Conservation (phyloP, 1,140 invertebrate species). For the Chymomyza costata region DNA sequence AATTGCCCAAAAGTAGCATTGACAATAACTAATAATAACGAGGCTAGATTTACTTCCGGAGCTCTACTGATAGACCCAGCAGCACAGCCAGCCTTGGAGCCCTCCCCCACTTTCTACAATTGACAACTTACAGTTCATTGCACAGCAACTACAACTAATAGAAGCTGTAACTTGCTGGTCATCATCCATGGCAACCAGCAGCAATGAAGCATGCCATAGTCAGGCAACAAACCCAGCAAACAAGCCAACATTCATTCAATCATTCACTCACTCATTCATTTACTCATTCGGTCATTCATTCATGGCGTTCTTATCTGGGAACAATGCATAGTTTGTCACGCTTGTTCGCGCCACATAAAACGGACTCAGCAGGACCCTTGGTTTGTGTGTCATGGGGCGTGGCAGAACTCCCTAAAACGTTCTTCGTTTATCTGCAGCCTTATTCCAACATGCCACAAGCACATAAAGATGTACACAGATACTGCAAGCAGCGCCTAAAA, state of each 20-base stretch:
- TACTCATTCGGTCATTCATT: constrained; percentile 14
- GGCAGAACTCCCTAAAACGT: neutral
- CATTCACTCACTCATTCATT: constrained; percentile 19
- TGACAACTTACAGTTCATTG: constrained; percentile 56
- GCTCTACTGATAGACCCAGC: neutral
- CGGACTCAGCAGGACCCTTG: constrained; percentile 6
- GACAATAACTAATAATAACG: constrained; percentile 19
- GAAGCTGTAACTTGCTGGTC: neutral
- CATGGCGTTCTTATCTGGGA: constrained; percentile 28
- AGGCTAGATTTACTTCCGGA: neutral
- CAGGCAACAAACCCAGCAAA: neutral
- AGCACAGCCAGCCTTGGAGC: constrained; percentile 1
- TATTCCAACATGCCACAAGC: no score
- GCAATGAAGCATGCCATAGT: neutral
- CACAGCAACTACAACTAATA: constrained; percentile 28
- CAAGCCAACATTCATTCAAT: constrained; percentile 29
- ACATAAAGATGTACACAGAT: constrained; percentile 39
- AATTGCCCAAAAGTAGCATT: constrained; percentile 20
- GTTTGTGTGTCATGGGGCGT: constrained; percentile 21
- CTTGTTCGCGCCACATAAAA: constrained; percentile 34
- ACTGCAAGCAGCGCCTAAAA: constrained; percentile 46
- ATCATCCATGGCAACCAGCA: neutral
- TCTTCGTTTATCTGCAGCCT: constrained; percentile 6
- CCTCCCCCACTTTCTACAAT: constrained; percentile 1
- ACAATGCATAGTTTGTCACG: constrained; percentile 43